Percentiles rank a stretch among this genome's conserved stretches.
These are phyloP conservation scores for Cavia porcellus DNA, from an alignment of 2,113 vertebrate genomes.

Conservation along the genomic window DNA sequence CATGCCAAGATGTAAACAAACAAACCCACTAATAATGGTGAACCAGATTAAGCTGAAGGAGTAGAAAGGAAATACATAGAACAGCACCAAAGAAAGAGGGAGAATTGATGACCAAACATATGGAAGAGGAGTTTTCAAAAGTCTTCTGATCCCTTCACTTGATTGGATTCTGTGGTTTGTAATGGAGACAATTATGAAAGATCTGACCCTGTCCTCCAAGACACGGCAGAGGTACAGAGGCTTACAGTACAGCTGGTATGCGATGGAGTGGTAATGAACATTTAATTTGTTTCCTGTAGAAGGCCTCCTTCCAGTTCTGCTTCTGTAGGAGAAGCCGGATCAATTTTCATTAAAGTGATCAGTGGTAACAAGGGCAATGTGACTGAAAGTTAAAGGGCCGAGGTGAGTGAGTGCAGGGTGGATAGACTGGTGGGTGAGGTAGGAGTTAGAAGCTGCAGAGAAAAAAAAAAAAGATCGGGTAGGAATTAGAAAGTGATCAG, in stretches of 20 bases:
- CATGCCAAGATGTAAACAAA: background rate
- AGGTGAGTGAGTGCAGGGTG: background rate
- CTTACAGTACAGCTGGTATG: background rate
- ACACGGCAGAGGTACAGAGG: too few relatives aligned
- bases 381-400: background rate
- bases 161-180: background rate
- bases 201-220: background rate
- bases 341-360: background rate
- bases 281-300: background rate
- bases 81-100: background rate
- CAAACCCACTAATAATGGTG: background rate
- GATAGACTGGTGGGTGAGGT: background rate
- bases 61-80: background rate
- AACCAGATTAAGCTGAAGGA: background rate
- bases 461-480: background rate
- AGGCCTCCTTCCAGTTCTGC: background rate
- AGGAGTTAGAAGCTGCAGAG: background rate
- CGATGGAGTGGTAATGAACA: background rate
- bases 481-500: background rate
- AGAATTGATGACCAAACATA: background rate
- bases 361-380: background rate
- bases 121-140: background rate
- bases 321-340: background rate
- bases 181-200: background rate
- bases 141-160: accelerated